Base-by-base conservation (phyloP, 2,888 invertebrate species). In the Drosophila nr. perissopoda region DNA sequence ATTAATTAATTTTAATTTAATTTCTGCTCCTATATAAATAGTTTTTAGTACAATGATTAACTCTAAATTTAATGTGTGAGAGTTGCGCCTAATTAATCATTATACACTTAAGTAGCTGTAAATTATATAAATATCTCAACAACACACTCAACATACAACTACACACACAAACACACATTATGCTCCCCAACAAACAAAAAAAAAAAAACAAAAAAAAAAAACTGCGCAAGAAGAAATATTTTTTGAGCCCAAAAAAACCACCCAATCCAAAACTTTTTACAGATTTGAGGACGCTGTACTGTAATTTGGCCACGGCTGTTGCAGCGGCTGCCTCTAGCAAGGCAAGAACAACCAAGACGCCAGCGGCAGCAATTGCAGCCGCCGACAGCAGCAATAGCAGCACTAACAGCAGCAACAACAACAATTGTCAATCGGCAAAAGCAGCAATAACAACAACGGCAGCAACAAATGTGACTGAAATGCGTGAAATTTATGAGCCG, bases 201-300 rank as follows among this genome's bases (percentile, higher is more conserved):
- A 49, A 49, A 56, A n/a, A n/a, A 45, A 16, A 49, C 40, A 56
- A n/a, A n/a, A 40, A 42, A 51, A 76, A 73, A 64, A 59, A 70
- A 73, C 62, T 61, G 70, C 62, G 74, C 45, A 61, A 77, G 70
- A 79, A 61, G 76, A 83, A 76, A 69, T 52, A 70, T 76, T 74
- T 74, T 77, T 79, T 77, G 87, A 82, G 76, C 58, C 83, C 83
- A 88, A 91, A 86, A 85, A 90, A 92, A 83, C 85, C 87, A 78
- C 62, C 69, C 63, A 85, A 85, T 89, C 89, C 87, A 83, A 77
- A 87, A 92, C 68, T 93, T 92, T 92, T 93, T 93, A 76, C 93
- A 93, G 93, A 93, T 93, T 91, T 92, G 89, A 90, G 92, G 92
- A 92, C 92, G 80, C 83, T 92, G 86, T 92, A 92, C 87, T 87